A percentile compares a stretch with the other conserved stretches of the same genome.
These are phyloP conservation scores for Gymnorhina tibicen DNA, from an alignment of 2,113 vertebrate genomes.

Conservation along the genomic window DNA sequence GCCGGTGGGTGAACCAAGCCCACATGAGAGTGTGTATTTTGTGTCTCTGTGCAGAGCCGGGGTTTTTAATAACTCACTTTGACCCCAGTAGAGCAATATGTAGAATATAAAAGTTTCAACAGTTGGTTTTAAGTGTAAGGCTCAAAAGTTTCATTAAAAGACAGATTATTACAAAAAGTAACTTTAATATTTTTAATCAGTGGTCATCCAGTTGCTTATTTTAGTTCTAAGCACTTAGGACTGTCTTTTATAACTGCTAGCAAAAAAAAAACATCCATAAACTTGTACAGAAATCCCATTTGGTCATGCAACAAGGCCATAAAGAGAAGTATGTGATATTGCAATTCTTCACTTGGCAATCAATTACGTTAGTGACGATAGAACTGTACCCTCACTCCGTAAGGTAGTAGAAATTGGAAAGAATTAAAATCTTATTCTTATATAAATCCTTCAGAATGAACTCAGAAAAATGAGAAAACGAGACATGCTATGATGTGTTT, in stretches of 20 bases:
- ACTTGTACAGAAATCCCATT: background rate
- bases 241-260: background rate
- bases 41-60: background rate
- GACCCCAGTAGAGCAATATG: background rate
- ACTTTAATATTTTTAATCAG: background rate
- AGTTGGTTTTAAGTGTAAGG: background rate
- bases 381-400: background rate
- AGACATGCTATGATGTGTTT: background rate
- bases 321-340: background rate
- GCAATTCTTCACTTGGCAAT: background rate
- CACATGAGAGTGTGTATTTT: fast-evolving
- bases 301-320: background rate
- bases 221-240: background rate
- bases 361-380: background rate
- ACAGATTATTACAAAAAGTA: background rate
- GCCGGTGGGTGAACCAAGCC: background rate
- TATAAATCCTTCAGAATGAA: background rate
- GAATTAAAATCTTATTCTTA: background rate
- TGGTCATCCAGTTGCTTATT: background rate
- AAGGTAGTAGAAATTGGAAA: background rate
- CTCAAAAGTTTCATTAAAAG: background rate
- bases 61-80: background rate
- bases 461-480: background rate
- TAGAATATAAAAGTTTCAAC: background rate
- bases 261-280: background rate